Base-by-base conservation (phyloP, 2,797 vertebrate genomes). In the Myotis planiceps region DNA sequence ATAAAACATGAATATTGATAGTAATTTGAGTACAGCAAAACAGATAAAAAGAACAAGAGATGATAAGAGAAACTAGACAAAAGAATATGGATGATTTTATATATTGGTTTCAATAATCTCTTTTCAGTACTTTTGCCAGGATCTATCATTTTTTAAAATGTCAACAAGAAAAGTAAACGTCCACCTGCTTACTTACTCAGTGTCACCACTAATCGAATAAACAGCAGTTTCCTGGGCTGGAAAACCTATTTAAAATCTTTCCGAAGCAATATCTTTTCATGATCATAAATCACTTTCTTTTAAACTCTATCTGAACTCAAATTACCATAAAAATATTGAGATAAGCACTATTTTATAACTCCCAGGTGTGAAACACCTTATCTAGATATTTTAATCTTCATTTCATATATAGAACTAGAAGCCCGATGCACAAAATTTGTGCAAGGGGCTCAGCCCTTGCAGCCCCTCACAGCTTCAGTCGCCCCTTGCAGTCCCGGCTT, bases 281-380 rank as follows among this genome's bases (percentile, higher is more conserved):
- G 68, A 83, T 87, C 60, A 87, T 97, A 96, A 96, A 97, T 97
- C 93, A 97, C 49, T 92, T 94, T 75, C 37, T 91, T 92, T 78
- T 97, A 94, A 97, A 96, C 95, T 96, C 75, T 69, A 18, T 69
- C 39, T 97, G 94, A 97, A 97, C 97, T 96, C 72, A 65, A 71
- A 94, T 96, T 96, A 93, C 42, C 83, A 97, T 96, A 81, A 88
- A 93, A 93, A 49, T 95, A 84, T 90, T 93, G 66, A 89, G 21
- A 82, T 58, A 85, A 78, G 18, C 32, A 88, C 32, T 58, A 80
- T 85, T 95, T 96, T 72, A 74, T 72, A 72, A 76, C 19, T 84
- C 25, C 18, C 12, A 60, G 88, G 49, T 18, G n/a, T 88, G 3
- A 90, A 85, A 15, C 32, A 34, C 18, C 34, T 84, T 79, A 82